A percentile compares a stretch with the other conserved stretches of the same genome.
phyloP scores from a whole-genome alignment of 2,113 vertebrate genomes.

The Cyprinus carpio region DNA sequence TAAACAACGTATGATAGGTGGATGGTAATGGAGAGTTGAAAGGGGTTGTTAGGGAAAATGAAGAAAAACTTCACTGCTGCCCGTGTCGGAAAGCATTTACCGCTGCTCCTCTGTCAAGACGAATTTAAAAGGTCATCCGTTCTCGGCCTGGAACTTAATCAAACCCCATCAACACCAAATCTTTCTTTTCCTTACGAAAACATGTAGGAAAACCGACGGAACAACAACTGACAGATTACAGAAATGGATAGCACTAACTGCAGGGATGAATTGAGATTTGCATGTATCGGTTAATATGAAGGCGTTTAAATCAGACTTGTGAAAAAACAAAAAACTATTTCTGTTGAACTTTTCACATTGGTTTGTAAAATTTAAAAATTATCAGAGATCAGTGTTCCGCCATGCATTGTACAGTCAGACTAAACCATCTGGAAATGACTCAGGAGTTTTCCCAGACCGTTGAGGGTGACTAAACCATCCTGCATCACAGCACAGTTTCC shows the following conservation, averaged over 20 bases:
- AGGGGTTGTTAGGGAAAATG: constrained; percentile 27
- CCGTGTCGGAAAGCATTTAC: constrained; percentile 56
- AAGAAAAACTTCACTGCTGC: constrained; percentile 32
- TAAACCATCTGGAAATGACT: constrained; percentile 19
- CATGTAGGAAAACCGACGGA: constrained; percentile 61
- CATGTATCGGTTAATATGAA: constrained; percentile 48
- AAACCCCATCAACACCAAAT: constrained; percentile 61
- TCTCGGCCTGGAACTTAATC: constrained; percentile 52
- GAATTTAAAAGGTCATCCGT: constrained; percentile 67
- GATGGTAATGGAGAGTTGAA: constrained; percentile 8
- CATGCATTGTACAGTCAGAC: constrained; percentile 4
- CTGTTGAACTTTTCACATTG: constrained; percentile 4
- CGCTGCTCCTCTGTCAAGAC: constrained; percentile 60
- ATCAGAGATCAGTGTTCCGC: constrained; percentile 25
- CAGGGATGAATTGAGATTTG: constrained; percentile 55
- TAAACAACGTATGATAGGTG: constrained; percentile 28
- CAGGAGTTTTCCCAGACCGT: constrained; percentile 19
- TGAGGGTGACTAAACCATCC: constrained; percentile 26
- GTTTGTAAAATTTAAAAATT: not conserved
- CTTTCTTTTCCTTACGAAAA: constrained; percentile 72
- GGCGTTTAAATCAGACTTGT: not conserved
- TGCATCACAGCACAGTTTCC: constrained; percentile 15
- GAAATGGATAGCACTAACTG: constrained; percentile 62
- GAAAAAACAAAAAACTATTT: not conserved
- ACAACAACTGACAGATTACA: constrained; percentile 73